Evolutionary conservation across 2,797 vertebrate genomes (phyloP).

Genomic region (Danio tinwini): DNA sequence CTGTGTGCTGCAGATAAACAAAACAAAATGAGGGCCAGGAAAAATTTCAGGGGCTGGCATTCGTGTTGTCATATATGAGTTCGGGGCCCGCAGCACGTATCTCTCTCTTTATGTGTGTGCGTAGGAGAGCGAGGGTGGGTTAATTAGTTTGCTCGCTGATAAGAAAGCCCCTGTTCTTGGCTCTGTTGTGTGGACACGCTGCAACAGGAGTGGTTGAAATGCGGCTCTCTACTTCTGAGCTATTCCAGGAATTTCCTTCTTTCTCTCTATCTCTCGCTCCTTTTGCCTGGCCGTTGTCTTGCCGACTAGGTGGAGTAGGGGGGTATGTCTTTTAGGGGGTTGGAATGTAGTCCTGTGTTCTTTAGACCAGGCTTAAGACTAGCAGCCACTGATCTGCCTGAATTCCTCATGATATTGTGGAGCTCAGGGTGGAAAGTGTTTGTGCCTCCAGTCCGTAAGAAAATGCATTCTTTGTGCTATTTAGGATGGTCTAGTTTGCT

Average conservation of each 20-base stretch:
- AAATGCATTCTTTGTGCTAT: conserved; percentile 17
- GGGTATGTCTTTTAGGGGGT: conserved; percentile 43
- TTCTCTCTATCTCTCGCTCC: conserved; percentile 37
- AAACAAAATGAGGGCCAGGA: conserved; percentile 53
- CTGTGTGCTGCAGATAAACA: conserved; percentile 56
- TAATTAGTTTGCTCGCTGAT: conserved; percentile 58
- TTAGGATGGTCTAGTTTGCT: conserved; percentile 28
- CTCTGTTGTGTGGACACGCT: conserved; percentile 54
- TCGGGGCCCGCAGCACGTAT: conserved; percentile 14
- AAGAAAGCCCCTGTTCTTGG: conserved; percentile 56
- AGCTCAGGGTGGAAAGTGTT: conserved; percentile 40
- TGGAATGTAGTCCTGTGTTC: conserved; percentile 55
- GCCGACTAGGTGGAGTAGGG: conserved; percentile 41
- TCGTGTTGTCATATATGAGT: conserved; percentile 29
- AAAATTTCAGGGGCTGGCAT: conserved; percentile 25
- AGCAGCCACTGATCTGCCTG: conserved; percentile 37
- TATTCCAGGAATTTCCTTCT: conserved; percentile 64
- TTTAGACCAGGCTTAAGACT: conserved; percentile 52
- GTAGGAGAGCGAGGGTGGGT: conserved; percentile 43
- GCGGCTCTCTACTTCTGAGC: conserved; percentile 52
- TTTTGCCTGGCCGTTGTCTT: conserved; percentile 53
- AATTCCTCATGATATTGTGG: conserved; percentile 61
- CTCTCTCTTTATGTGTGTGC: conserved; percentile 3
- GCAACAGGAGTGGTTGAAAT: conserved; percentile 52
- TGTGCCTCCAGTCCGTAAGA: conserved; percentile 4